Conservation (phyloP, 2,888 invertebrate species). For the Drosophila birchii region DNA sequence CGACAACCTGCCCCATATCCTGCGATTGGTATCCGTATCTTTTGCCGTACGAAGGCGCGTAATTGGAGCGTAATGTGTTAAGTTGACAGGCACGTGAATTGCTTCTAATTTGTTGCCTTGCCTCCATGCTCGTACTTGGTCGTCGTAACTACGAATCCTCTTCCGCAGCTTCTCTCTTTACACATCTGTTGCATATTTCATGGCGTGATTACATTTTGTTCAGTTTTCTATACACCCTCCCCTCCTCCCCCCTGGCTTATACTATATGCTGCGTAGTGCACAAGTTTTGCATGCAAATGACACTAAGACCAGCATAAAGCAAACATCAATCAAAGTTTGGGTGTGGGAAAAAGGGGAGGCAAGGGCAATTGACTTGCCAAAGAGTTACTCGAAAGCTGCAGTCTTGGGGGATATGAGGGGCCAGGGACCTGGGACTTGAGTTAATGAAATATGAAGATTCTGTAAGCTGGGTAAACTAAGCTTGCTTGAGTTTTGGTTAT, state of each 20-base stretch:
- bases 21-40: constrained; percentile 1
- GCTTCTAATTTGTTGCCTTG: constrained; percentile 66
- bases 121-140: constrained; percentile 42
- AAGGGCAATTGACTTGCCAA: constrained; percentile 27
- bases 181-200: constrained; percentile 76
- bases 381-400: constrained; percentile 10
- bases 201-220: constrained; percentile 63
- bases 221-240: constrained; percentile 10
- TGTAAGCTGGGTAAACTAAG: not conserved
- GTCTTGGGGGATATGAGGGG: constrained; percentile 8
- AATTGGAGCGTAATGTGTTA: constrained; percentile 79
- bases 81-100: constrained; percentile 72
- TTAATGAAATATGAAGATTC: constrained; percentile 4
- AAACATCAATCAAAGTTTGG: constrained; percentile 48
- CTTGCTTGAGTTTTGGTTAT: not conserved
- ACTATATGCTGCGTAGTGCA: constrained; percentile 11
- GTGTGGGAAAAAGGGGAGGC: not conserved
- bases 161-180: constrained; percentile 7
- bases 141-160: constrained; percentile 3
- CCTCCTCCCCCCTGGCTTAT: not conserved
- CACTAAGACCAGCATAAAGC: constrained; percentile 32
- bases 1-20: not conserved
- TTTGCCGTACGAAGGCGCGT: constrained; percentile 36
- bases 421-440: constrained; percentile 4
- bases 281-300: constrained; percentile 50